These are phyloP conservation scores for Cheilosia scutellata DNA, from an alignment of 2,888 invertebrate genomes.

Conservation along the genomic window DNA sequence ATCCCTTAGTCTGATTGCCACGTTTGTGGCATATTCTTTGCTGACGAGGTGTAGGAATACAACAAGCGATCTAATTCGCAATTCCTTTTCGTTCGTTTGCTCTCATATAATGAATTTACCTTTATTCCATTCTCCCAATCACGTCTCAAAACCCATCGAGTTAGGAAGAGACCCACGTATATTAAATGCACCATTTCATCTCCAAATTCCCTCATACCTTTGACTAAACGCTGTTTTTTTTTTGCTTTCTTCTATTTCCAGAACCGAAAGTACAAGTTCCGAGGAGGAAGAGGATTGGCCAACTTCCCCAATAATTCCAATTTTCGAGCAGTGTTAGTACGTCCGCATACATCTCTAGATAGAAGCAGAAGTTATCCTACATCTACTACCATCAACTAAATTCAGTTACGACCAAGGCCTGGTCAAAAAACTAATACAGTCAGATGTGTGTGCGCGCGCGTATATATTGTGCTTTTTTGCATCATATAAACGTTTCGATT, in stretches of 20 bases:
- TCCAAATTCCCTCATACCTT: not conserved
- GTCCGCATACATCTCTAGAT: constrained; percentile 69
- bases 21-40: too few species aligned
- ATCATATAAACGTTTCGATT: constrained; percentile 51
- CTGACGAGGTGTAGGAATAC: too few species aligned
- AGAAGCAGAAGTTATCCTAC: constrained; percentile 34
- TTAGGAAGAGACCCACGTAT: too few species aligned
- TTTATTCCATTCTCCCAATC: too few species aligned
- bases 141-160: too few species aligned
- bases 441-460: constrained; percentile 30
- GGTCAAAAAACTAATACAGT: constrained; percentile 20
- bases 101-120: too few species aligned
- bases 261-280: constrained; percentile 87
- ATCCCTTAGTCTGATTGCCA: too few species aligned
- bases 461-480: constrained; percentile 61
- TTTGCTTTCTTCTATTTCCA: constrained; percentile 78
- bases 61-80: too few species aligned
- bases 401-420: constrained; percentile 28
- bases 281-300: constrained; percentile 87
- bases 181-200: not conserved
- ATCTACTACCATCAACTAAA: constrained; percentile 21
- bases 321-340: constrained; percentile 84
- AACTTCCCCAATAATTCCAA: constrained; percentile 87
- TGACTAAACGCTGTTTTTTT: not conserved
- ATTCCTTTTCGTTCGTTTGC: too few species aligned